Conservation (phyloP, 2,888 invertebrate species). For the Drosophila borealis region DNA sequence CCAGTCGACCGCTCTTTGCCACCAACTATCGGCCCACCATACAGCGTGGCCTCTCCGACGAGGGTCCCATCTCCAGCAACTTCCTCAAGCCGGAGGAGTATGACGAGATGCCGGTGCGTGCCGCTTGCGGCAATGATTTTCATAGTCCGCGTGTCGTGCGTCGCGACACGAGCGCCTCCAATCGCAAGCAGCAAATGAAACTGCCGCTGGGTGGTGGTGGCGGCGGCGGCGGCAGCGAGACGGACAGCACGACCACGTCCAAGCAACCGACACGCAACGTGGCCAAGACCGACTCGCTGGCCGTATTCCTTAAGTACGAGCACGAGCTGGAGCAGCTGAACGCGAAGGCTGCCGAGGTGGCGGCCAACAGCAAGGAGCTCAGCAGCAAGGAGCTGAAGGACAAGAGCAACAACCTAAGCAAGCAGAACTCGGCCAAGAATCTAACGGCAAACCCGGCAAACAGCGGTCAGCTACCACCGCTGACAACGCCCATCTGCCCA, state of each 20-base stretch:
- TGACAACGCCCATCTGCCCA: constrained; percentile 34
- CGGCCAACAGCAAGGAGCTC: constrained; percentile 39
- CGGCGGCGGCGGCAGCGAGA: constrained; percentile 17
- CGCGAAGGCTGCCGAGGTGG: constrained; percentile 53
- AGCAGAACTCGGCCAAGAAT: constrained; percentile 84
- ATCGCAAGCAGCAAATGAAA: constrained; percentile 80
- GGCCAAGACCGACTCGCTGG: constrained; percentile 84
- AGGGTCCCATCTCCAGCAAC: constrained; percentile 84
- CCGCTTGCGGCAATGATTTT: constrained; percentile 84
- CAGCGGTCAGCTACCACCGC: constrained; percentile 58
- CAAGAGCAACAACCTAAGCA: constrained; percentile 84
- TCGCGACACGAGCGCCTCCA: constrained; percentile 81
- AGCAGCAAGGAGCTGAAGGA: constrained; percentile 83
- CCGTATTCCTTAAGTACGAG: constrained; percentile 84
- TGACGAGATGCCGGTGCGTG: constrained; percentile 85
- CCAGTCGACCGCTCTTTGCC: constrained; percentile 81
- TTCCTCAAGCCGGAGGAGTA: constrained; percentile 85
- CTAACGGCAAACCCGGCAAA: constrained; percentile 42
- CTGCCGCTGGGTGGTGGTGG: constrained; percentile 46
- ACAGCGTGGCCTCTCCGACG: constrained; percentile 85
- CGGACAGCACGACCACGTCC: background rate
- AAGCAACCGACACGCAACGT: constrained; percentile 52
- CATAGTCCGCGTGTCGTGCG: constrained; percentile 83
- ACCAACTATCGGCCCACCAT: constrained; percentile 83
- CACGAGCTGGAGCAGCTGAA: constrained; percentile 82